Evolutionary conservation across 2,888 invertebrate species (phyloP).

Genomic region (Erebia epiphron): DNA sequence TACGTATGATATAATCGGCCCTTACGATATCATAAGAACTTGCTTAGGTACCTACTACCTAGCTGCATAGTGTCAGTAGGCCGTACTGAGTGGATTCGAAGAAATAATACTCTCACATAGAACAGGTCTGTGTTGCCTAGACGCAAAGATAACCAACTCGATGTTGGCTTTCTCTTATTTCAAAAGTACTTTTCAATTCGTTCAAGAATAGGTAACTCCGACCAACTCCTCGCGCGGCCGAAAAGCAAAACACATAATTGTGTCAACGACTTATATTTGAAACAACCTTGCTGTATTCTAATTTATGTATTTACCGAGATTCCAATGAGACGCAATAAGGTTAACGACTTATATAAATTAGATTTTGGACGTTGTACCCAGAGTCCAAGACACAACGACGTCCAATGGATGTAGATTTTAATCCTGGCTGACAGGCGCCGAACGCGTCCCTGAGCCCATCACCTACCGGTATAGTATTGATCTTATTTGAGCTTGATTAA

Average conservation of each 20-base stretch:
- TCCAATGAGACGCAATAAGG: constrained; percentile 47
- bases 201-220: constrained; percentile 2
- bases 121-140: constrained; percentile 50
- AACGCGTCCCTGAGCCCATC: constrained; percentile 60
- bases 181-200: constrained; percentile 27
- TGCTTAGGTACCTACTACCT: not conserved
- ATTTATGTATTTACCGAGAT: constrained; percentile 45
- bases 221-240: constrained; percentile 21
- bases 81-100: constrained; percentile 45
- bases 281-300: constrained; percentile 35
- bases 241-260: constrained; percentile 36
- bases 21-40: constrained; percentile 22
- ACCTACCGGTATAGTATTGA: constrained; percentile 79
- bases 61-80: constrained; percentile 47
- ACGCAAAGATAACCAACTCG: constrained; percentile 34
- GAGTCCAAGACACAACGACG: constrained; percentile 41
- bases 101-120: constrained; percentile 48
- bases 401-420: constrained; percentile 47
- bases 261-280: constrained; percentile 36
- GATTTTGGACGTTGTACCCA: constrained; percentile 42
- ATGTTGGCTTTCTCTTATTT: constrained; percentile 42
- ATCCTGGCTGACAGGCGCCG: constrained; percentile 57
- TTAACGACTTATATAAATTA: constrained; percentile 47
- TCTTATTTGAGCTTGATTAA: constrained; percentile 83
- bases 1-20: not conserved